phyloP scores from a whole-genome alignment of 2,113 vertebrate species.

The Nesoenas mayeri region DNA sequence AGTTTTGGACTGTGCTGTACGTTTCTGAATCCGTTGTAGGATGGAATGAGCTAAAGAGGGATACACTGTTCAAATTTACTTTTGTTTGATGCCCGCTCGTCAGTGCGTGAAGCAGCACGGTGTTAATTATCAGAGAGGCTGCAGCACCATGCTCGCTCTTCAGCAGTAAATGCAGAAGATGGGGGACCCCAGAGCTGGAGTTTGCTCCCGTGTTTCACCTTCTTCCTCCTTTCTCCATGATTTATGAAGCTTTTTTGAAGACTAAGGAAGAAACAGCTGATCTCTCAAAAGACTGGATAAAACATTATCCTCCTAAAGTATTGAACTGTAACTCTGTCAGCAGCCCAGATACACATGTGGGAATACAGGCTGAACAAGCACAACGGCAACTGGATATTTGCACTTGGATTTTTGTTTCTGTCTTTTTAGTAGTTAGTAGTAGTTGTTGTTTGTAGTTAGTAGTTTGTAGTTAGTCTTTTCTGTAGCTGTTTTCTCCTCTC shows the following conservation, averaged over 20 bases:
- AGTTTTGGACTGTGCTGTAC: not conserved
- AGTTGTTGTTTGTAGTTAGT: too few relatives aligned
- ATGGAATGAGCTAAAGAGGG: not conserved
- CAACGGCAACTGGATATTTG: not conserved
- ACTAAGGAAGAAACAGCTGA: not conserved
- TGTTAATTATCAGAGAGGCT: not conserved
- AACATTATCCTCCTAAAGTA: not conserved
- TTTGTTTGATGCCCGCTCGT: slow-evolving; percentile 10
- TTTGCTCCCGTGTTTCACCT: not conserved
- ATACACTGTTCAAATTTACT: not conserved
- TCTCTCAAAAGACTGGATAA: not conserved
- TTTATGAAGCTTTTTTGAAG: not conserved
- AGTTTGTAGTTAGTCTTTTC: too few relatives aligned
- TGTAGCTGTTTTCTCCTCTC: not conserved
- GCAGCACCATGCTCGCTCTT: not conserved
- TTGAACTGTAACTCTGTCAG: not conserved
- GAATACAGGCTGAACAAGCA: not conserved
- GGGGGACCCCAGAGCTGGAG: not conserved
- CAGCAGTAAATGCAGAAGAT: not conserved
- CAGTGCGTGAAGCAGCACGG: slow-evolving; percentile 55
- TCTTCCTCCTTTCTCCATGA: not conserved
- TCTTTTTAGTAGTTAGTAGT: too few relatives aligned
- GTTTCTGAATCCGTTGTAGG: not conserved
- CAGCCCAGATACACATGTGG: not conserved
- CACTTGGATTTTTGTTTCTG: too few relatives aligned